A percentile compares a stretch with the other conserved stretches of the same genome.
These are phyloP conservation scores for Diarsia mendica DNA, from an alignment of 2,888 invertebrate species.

Conservation along the genomic window DNA sequence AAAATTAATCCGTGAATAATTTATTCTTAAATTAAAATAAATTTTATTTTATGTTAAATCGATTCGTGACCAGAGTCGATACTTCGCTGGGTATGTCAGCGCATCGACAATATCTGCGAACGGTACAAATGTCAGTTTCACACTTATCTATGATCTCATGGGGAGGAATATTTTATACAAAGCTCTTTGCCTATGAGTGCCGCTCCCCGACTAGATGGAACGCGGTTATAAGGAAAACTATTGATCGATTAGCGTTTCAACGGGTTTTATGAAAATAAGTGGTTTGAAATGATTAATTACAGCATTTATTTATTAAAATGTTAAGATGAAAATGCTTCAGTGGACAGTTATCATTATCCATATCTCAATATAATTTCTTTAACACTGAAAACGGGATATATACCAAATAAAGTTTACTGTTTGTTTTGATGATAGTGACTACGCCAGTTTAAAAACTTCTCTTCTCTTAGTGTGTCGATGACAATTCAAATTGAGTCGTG, in stretches of 20 bases:
- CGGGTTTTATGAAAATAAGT: slow-evolving; percentile 21
- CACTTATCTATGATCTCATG: slow-evolving; percentile 74
- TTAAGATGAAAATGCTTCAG: not conserved
- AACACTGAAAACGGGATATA: too few species aligned
- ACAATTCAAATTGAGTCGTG: too few species aligned
- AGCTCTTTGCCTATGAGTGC: slow-evolving; percentile 64
- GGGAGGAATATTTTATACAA: slow-evolving; percentile 69
- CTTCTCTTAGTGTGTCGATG: too few species aligned
- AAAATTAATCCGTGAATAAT: slow-evolving; percentile 47
- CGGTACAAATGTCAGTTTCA: slow-evolving; percentile 73
- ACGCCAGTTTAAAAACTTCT: too few species aligned
- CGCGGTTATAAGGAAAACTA: slow-evolving; percentile 57
- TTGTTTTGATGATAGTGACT: too few species aligned
- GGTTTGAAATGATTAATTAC: not conserved
- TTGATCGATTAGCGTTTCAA: slow-evolving; percentile 41
- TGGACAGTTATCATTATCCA: not conserved
- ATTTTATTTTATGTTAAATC: slow-evolving; percentile 53
- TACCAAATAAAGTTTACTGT: too few species aligned
- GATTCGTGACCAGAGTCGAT: slow-evolving; percentile 55
- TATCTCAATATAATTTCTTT: not conserved
- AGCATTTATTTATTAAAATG: slow-evolving; percentile 8
- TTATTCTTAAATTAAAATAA: slow-evolving; percentile 43
- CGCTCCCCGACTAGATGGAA: slow-evolving; percentile 59
- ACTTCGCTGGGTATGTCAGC: slow-evolving; percentile 45
- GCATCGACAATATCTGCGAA: slow-evolving; percentile 44